A percentile compares a stretch with the other conserved stretches of the same genome.
Evolutionary conservation across 1,140 invertebrate species (phyloP).

Genomic region (Ctenoplectra terminalis): DNA sequence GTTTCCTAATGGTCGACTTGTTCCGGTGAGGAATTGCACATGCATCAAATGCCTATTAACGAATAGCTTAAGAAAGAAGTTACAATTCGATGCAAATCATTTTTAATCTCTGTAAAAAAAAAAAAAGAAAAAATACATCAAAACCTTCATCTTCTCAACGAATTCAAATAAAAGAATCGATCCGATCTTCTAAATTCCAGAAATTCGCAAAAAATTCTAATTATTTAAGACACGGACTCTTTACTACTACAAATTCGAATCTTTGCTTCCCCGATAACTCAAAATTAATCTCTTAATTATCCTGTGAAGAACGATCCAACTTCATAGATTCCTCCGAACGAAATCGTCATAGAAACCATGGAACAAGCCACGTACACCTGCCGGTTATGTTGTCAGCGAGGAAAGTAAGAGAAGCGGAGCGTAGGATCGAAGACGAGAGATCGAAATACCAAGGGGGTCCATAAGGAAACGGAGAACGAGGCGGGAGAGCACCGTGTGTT

Average conservation of each 20-base stretch:
- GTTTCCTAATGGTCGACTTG: no score
- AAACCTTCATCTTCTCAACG: no score
- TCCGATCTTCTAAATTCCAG: no score
- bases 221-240: no score
- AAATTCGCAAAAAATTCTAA: no score
- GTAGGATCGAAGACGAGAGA: slow-evolving; percentile 18
- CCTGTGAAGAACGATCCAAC: neutral
- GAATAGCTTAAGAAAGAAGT: neutral
- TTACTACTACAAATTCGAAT: no score
- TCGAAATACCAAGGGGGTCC: slow-evolving; percentile 5
- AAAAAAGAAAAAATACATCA: no score
- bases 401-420: neutral
- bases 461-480: slow-evolving; percentile 30
- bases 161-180: no score
- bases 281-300: no score
- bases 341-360: neutral
- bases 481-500: neutral
- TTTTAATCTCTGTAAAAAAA: neutral
- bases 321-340: no score
- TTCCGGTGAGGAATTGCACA: neutral
- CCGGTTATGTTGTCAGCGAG: neutral
- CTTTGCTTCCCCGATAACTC: no score
- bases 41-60: neutral
- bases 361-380: neutral
- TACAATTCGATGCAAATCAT: neutral